Percentiles rank a stretch among this genome's conserved stretches.
phyloP scores from a whole-genome alignment of 2,797 vertebrate species.

The Lycodopsis pacificus region DNA sequence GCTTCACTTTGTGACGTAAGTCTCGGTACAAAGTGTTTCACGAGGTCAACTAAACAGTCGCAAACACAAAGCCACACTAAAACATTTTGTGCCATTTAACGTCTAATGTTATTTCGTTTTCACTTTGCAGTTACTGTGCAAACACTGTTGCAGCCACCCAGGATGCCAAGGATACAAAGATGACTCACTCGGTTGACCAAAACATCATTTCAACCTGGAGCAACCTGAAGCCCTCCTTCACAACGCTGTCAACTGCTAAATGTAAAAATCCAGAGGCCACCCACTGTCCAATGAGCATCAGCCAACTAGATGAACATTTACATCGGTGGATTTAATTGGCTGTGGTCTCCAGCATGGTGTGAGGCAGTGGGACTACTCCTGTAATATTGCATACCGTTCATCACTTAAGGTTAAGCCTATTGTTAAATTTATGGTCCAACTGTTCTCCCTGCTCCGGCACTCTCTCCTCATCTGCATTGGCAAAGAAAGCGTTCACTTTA shows the following conservation, averaged over 20 bases:
- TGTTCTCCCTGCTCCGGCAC: slow-evolving; percentile 65
- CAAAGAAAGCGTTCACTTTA: slow-evolving; percentile 76
- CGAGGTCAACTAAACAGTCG: slow-evolving; percentile 35
- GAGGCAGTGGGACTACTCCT: slow-evolving; percentile 50
- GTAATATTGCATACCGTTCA: slow-evolving; percentile 67
- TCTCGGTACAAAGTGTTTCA: slow-evolving; percentile 40
- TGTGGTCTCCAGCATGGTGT: slow-evolving; percentile 62
- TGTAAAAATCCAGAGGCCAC: slow-evolving; percentile 54
- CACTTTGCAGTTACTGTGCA: slow-evolving; percentile 11
- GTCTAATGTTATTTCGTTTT: slow-evolving; percentile 29
- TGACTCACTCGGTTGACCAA: slow-evolving; percentile 40
- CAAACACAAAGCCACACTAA: slow-evolving; percentile 1
- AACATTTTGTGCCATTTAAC: slow-evolving; percentile 3
- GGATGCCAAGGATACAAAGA: slow-evolving; percentile 31
- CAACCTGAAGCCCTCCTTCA: slow-evolving; percentile 26
- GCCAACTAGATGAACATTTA: slow-evolving; percentile 66
- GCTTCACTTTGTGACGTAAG: slow-evolving; percentile 52
- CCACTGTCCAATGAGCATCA: slow-evolving; percentile 65
- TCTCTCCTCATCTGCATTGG: slow-evolving; percentile 75
- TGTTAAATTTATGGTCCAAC: slow-evolving; percentile 77
- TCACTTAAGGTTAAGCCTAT: slow-evolving; percentile 78
- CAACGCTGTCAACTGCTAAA: slow-evolving; percentile 40
- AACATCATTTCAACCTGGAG: slow-evolving; percentile 44
- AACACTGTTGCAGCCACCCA: slow-evolving; percentile 7
- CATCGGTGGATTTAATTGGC: slow-evolving; percentile 74